phyloP scores from a whole-genome alignment of 2,797 vertebrate species.

The Sebastes melanostomus region DNA sequence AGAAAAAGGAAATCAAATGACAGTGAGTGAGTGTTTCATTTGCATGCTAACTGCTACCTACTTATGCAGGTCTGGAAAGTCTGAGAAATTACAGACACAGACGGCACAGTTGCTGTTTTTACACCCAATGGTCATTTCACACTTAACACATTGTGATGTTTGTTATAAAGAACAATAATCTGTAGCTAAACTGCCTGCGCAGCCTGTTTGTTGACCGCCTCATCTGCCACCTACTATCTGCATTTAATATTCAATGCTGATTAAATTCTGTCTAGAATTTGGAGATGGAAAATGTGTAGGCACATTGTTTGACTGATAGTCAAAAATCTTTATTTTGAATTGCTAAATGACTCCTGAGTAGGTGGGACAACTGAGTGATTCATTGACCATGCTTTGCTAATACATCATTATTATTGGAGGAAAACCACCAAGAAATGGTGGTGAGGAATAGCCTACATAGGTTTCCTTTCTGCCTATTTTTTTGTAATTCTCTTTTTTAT shows the following conservation, averaged over 20 bases:
- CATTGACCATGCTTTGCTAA: constrained; percentile 47
- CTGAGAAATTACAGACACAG: constrained; percentile 31
- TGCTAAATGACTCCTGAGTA: constrained; percentile 52
- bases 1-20: constrained; percentile 50
- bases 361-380: constrained; percentile 54
- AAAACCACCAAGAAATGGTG: constrained; percentile 30
- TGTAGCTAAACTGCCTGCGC: constrained; percentile 14
- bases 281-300: constrained; percentile 60
- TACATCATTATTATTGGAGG: constrained; percentile 27
- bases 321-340: constrained; percentile 45
- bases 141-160: constrained; percentile 45
- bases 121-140: constrained; percentile 47
- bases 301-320: constrained; percentile 45
- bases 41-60: constrained; percentile 54
- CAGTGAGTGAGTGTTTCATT: constrained; percentile 38
- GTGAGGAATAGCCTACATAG: constrained; percentile 21
- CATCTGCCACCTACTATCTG: constrained; percentile 30
- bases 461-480: constrained; percentile 34
- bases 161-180: constrained; percentile 38
- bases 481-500: background rate
- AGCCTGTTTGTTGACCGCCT: constrained; percentile 14
- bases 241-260: constrained; percentile 16
- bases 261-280: constrained; percentile 40
- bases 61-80: constrained; percentile 57
- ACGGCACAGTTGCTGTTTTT: constrained; percentile 24